Evolutionary conservation across 2,113 vertebrate genomes (phyloP).

Genomic region (Carlito syrichta): DNA sequence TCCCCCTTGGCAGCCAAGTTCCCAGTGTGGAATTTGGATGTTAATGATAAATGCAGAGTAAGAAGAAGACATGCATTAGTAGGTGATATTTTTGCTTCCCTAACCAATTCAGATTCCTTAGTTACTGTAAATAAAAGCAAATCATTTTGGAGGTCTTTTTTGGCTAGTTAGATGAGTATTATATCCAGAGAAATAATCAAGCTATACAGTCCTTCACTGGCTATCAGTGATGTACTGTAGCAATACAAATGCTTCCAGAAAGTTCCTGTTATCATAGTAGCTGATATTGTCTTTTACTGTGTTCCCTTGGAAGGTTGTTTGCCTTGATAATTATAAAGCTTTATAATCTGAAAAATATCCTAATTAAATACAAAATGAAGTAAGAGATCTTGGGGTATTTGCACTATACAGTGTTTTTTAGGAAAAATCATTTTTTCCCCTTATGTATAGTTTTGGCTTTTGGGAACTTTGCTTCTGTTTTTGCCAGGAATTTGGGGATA

Average conservation of each 20-base stretch:
- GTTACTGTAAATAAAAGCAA: not conserved
- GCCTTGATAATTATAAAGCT: not conserved
- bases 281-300: not conserved
- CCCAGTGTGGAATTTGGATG: not conserved
- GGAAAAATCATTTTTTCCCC: not conserved
- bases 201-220: not conserved
- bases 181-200: not conserved
- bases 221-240: not conserved
- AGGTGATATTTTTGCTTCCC: not conserved
- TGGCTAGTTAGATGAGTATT: not conserved
- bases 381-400: not conserved
- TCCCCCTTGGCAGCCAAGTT: not conserved
- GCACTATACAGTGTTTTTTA: not conserved
- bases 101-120: not conserved
- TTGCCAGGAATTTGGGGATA: conserved; percentile 46
- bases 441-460: conserved; percentile 27
- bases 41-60: not conserved
- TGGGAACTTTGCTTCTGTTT: conserved; percentile 53
- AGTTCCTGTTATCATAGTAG: not conserved
- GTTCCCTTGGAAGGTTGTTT: conserved; percentile 26
- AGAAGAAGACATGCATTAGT: not conserved
- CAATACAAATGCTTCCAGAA: conserved; percentile 24
- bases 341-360: conserved; percentile 37
- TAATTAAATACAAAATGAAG: conserved; percentile 9
- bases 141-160: not conserved